These are phyloP conservation scores for Silurus glanis DNA, from an alignment of 2,113 vertebrate genomes.

Conservation along the genomic window DNA sequence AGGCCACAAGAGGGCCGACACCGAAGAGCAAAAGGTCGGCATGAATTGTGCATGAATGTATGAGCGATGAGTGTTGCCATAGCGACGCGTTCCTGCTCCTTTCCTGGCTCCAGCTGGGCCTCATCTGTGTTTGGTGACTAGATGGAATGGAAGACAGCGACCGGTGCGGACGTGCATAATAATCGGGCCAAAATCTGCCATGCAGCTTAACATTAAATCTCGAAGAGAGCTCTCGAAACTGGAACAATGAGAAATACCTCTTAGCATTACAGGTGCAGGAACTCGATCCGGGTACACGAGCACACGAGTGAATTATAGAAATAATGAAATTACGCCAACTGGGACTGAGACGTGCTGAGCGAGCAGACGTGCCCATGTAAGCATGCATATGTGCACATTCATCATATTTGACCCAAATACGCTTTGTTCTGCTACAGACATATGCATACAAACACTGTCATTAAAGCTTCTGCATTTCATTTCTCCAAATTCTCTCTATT, in stretches of 20 bases:
- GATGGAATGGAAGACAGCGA: conserved; percentile 42
- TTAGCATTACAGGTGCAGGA: conserved; percentile 44
- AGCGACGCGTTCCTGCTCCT: conserved; percentile 61
- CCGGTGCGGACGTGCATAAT: conserved; percentile 51
- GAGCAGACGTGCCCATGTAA: conserved; percentile 31
- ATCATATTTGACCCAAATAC: conserved; percentile 31
- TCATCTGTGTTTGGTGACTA: conserved; percentile 54
- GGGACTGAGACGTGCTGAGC: conserved; percentile 38
- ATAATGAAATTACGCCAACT: conserved; percentile 46
- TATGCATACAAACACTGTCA: conserved; percentile 19
- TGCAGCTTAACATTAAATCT: conserved; percentile 31
- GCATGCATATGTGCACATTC: conserved; percentile 15
- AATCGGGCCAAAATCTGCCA: conserved; percentile 42
- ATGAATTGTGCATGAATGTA: conserved; percentile 81
- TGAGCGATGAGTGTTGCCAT: conserved; percentile 69
- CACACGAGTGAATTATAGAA: conserved; percentile 36
- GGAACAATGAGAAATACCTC: conserved; percentile 55
- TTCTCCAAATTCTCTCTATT: conserved; percentile 16
- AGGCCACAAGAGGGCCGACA: conserved; percentile 39
- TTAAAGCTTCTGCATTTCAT: conserved; percentile 26
- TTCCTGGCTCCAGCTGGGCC: conserved; percentile 56
- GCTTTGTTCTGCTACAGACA: neutral
- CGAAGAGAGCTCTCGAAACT: conserved; percentile 37
- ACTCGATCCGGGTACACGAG: conserved; percentile 23
- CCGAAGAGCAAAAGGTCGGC: conserved; percentile 66